Base-by-base conservation (phyloP, 30 jellyfish, hydroid and myxozoan genomes). In the Pseudorhiza aurosa region DNA sequence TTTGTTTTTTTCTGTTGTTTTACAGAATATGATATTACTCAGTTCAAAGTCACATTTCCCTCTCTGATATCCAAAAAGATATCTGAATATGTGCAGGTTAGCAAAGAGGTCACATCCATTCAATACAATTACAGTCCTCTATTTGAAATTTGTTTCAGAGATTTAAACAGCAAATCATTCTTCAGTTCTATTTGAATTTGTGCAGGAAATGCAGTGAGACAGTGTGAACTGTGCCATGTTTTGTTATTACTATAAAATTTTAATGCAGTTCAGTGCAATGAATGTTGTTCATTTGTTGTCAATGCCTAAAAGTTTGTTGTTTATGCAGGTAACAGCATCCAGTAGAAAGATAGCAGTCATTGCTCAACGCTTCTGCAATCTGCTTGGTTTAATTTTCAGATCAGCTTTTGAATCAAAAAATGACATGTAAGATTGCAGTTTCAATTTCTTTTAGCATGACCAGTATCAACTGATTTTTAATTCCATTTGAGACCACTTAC, bases 301-400 rank as follows among this genome's bases (percentile, higher is more conserved):
- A 45, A 14, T 14, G 1, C 70, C 31, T 14, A 56, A 2, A 14
- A 1, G 3, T 10, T n/a, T n/a, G n/a, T n/a, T n/a, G n/a, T 21
- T 53, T 53, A 1, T 42, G 11, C 36, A 76, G 88, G 88, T 76
- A 7, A 31, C 79, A 3, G 88, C 88, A 31, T 76, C 88, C 0
- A 67, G 59, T 31, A 57, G 42, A 5, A 40, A 28, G 19, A 7
- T 76, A 4, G 39, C 88, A 18, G 29, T 57, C 21, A 26, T 57
- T 2, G 75, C 88, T 8, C 14, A 32, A 60, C 33, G 55, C 4
- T 58, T 76, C 56, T 76, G 88, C 47, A 14, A 33, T 40, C 79
- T 76, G 14, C 80, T 76, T 39, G 88, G 88, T 36, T n/a, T 33
- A 19, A 14, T 76, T 2, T 76, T n/a, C 62, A 57, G 18, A 33